phyloP scores from a whole-genome alignment of 2,888 invertebrate species.

The Ochropacha duplaris region DNA sequence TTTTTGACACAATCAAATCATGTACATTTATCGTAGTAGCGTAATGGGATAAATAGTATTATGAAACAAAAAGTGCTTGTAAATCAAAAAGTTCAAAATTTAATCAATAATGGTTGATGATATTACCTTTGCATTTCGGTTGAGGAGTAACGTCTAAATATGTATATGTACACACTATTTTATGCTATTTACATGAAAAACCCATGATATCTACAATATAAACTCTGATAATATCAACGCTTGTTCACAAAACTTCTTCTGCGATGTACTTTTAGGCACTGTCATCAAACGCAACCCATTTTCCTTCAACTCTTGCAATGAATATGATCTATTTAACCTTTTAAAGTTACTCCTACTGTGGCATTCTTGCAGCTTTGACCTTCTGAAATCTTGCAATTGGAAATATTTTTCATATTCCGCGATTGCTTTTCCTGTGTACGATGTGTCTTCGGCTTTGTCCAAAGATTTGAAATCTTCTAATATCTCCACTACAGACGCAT shows the following conservation, averaged over 20 bases:
- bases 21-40: no score
- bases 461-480: slow-evolving; percentile 61
- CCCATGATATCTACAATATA: slow-evolving; percentile 51
- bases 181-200: slow-evolving; percentile 24
- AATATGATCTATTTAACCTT: slow-evolving; percentile 56
- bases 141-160: background rate
- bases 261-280: slow-evolving; percentile 22
- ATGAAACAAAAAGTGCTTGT: background rate
- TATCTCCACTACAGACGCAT: slow-evolving; percentile 50
- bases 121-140: slow-evolving; percentile 14
- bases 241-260: slow-evolving; percentile 41
- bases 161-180: slow-evolving; percentile 14
- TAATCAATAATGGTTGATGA: background rate
- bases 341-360: slow-evolving; percentile 35
- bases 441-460: slow-evolving; percentile 37
- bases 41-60: background rate
- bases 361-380: slow-evolving; percentile 53
- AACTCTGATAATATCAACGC: slow-evolving; percentile 63
- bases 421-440: slow-evolving; percentile 15
- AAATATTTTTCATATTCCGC: slow-evolving; percentile 32
- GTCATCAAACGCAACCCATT: slow-evolving; percentile 50
- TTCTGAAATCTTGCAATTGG: slow-evolving; percentile 62
- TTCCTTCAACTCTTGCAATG: slow-evolving; percentile 55
- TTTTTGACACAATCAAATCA: no score
- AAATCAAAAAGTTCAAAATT: background rate